phyloP scores from a whole-genome alignment of 2,888 invertebrate species.

The Trisateles emortualis region DNA sequence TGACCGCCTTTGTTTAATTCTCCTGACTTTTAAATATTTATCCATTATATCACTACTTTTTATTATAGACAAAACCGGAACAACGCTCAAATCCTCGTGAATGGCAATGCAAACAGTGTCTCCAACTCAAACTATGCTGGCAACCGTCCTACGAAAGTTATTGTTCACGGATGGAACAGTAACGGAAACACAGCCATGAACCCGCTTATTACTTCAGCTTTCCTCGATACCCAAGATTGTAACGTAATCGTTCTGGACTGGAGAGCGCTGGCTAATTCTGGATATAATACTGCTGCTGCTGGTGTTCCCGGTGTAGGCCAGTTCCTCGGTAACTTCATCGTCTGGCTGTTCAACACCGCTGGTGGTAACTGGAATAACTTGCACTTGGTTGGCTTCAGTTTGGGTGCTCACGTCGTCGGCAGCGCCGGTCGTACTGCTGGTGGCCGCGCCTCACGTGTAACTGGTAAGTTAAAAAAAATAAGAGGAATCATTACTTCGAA shows the following conservation, averaged over 20 bases:
- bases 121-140: slow-evolving; percentile 55
- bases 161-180: slow-evolving; percentile 74
- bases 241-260: slow-evolving; percentile 75
- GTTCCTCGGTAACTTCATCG: slow-evolving; percentile 66
- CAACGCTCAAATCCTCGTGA: slow-evolving; percentile 50
- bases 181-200: slow-evolving; percentile 62
- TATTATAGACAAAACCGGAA: slow-evolving; percentile 41
- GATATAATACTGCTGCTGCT: slow-evolving; percentile 53
- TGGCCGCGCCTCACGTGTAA: slow-evolving; percentile 60
- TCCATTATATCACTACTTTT: not conserved
- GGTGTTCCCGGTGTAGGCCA: slow-evolving; percentile 66
- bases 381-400: slow-evolving; percentile 75
- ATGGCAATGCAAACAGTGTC: slow-evolving; percentile 52
- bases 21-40: no score
- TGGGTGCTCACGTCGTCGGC: slow-evolving; percentile 77
- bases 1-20: no score
- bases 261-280: slow-evolving; percentile 55
- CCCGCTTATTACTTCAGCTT: slow-evolving; percentile 60
- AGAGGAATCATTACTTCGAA: slow-evolving; percentile 8
- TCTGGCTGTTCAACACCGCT: slow-evolving; percentile 65
- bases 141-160: slow-evolving; percentile 55
- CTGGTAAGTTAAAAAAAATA: no score
- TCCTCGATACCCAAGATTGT: slow-evolving; percentile 58
- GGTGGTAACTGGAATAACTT: slow-evolving; percentile 72
- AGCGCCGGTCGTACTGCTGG: slow-evolving; percentile 63